Evolutionary conservation across 2,113 vertebrate species (phyloP).

Genomic region (Dipodomys stephensi): DNA sequence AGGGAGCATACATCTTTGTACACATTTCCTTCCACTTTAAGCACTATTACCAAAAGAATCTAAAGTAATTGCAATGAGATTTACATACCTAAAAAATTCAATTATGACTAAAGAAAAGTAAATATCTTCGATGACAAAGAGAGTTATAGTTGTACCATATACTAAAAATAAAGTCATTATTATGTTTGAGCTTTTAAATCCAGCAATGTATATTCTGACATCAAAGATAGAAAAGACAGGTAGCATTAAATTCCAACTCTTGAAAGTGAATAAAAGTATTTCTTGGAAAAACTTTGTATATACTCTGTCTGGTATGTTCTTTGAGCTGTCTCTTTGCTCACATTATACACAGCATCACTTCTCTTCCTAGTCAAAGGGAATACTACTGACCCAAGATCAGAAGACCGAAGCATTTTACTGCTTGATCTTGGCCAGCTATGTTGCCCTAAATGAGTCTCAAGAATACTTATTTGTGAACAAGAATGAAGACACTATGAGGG

Average conservation of each 20-base stretch:
- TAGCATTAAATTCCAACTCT: background rate
- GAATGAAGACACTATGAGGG: background rate
- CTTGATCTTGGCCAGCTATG: background rate
- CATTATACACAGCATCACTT: background rate
- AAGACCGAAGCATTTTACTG: background rate
- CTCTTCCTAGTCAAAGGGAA: background rate
- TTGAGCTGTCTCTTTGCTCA: background rate
- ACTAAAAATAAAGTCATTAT: conserved; percentile 32
- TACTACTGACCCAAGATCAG: background rate
- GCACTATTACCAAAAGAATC: background rate
- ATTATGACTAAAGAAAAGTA: conserved; percentile 9
- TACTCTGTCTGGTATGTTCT: background rate
- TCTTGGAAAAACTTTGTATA: background rate
- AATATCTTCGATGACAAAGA: background rate
- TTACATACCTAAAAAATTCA: conserved; percentile 24
- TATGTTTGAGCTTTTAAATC: conserved; percentile 9
- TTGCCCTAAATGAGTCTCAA: background rate
- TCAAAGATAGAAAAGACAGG: conserved; percentile 25
- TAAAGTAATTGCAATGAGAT: conserved; percentile 15
- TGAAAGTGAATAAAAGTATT: conserved; percentile 30
- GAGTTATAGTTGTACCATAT: background rate
- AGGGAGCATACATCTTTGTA: background rate
- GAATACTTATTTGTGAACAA: background rate
- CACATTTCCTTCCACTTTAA: background rate
- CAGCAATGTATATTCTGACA: background rate